phyloP scores from a whole-genome alignment of 2,797 vertebrate genomes.

The Acanthiza pusilla region DNA sequence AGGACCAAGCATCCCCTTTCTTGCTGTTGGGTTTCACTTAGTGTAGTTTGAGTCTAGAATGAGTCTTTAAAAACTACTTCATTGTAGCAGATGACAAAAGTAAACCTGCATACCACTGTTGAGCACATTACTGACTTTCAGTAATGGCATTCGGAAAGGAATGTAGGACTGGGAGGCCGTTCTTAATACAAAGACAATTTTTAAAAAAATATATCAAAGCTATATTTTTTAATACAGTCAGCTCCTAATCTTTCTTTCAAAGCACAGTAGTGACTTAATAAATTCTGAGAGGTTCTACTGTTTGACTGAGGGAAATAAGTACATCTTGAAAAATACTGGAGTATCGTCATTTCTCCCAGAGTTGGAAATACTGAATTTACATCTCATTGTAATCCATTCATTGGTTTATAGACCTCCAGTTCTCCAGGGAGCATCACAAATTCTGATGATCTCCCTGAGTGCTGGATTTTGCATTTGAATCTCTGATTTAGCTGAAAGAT shows the following conservation, averaged over 20 bases:
- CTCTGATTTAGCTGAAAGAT: slow-evolving; percentile 67
- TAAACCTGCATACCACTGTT: background rate
- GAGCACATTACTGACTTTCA: background rate
- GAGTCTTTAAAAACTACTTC: background rate
- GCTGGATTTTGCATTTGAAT: slow-evolving; percentile 40
- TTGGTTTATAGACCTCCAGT: slow-evolving; percentile 51
- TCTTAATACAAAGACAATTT: background rate
- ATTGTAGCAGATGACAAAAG: background rate
- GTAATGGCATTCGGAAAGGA: background rate
- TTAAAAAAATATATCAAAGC: background rate
- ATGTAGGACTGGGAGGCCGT: background rate
- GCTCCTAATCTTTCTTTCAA: background rate
- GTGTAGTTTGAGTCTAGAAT: background rate
- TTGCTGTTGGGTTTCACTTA: background rate
- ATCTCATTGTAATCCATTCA: slow-evolving; percentile 60
- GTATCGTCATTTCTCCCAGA: background rate
- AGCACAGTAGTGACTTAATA: background rate
- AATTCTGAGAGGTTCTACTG: background rate
- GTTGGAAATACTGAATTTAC: slow-evolving; percentile 27
- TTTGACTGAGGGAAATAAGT: background rate
- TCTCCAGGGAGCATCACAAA: slow-evolving; percentile 53
- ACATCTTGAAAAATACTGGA: slow-evolving; percentile 19
- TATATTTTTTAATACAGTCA: background rate
- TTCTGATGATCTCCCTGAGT: slow-evolving; percentile 52
- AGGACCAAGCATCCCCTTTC: background rate